Evolutionary conservation across 2,797 vertebrate species (phyloP), one percentile per base, ranked within the genome.

Genomic region (Geotrypetes seraphini): DNA sequence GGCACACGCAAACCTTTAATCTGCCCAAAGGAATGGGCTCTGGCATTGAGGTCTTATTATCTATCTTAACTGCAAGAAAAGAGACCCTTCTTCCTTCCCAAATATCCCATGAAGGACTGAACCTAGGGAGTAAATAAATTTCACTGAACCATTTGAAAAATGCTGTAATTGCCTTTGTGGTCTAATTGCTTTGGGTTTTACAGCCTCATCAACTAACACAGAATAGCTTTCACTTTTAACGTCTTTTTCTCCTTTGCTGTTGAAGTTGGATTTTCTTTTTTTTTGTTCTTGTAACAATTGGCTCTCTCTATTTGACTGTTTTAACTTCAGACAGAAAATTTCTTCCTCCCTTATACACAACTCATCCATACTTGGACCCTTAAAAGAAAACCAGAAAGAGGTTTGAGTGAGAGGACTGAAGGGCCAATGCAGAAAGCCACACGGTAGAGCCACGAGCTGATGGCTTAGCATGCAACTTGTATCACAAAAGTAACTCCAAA

Each of bases 141-240:
- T 49, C 54, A 43, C 28, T 10, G 30, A 53, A 41, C 45, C 47
- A 52, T 60, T 51, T 36, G 55, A 36, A n/a, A 57, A 60, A 20
- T 0, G 2, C 39, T 26, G 27, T 49, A 57, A 55, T 50, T 57
- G 57, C 47, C 40, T 57, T 58, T 45, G 47, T 50, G 54, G 49
- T 57, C 47, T 55, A 59, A 66, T 59, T 59, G 60, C 48, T 64
- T 50, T 50, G 34, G 29, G 46, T 44, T 59, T 65, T 60, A 50
- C 41, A 50, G 51, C 47, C 51, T 47, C 28, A 24, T 47, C 58
- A 48, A 56, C 58, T 42, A 48, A 40, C 47, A 53, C 46, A 50
- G 46, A 60, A 50, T 36, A 35, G 41, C 47, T 43, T 53, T 46
- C 40, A 47, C 39, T 55, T n/a, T n/a, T n/a, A n/a, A n/a, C n/a